Evolutionary conservation across 2,113 vertebrate species (phyloP), one percentile per base, ranked within the genome.

Genomic region (Cheirogaleus medius): DNA sequence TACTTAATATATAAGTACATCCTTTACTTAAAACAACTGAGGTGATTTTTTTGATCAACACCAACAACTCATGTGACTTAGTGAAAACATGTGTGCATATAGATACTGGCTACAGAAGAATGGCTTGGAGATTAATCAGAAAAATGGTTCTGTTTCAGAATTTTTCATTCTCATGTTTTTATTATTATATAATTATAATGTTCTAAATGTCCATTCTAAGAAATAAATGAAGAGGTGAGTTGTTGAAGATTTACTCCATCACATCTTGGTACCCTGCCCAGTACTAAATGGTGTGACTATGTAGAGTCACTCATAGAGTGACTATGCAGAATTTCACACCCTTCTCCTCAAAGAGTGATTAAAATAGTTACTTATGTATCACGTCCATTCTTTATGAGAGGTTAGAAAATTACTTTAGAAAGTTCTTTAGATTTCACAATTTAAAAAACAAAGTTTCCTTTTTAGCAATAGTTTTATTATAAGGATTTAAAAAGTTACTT

Each of bases 401-500:
- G 17, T 93, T 56, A 63, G 6, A 92, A 97, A 91, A 23, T 8
- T 52, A 76, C 4, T 82, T 96, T 69, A 76, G 44, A 90, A 81
- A 56, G 2, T 73, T 93, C 10, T 78, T 93, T 64, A 34, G 21
- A 23, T 83, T 76, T 97, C 27, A 85, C 52, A 73, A 84, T 89
- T 76, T 66, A 29, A 52, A 80, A 74, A 90, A 15, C 1, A 34
- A 1, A 77, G 47, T 69, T 9, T 66, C 64, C 32, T 89, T 73
- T 90, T 73, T 64, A 96, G n/a, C 32, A 81, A 66, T 71, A 90
- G 27, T 93, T 94, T 92, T 68, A 95, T 87, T 94, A 23, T 56
- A 90, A 94, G 8, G 7, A 87, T 66, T 88, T 94, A 1, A 77
- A 63, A 95, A 80, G 15, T 86, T 76, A 88, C 34, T 69, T 96